Evolutionary conservation across 2,113 vertebrate species (phyloP).

Genomic region (Phyllopteryx taeniolatus): DNA sequence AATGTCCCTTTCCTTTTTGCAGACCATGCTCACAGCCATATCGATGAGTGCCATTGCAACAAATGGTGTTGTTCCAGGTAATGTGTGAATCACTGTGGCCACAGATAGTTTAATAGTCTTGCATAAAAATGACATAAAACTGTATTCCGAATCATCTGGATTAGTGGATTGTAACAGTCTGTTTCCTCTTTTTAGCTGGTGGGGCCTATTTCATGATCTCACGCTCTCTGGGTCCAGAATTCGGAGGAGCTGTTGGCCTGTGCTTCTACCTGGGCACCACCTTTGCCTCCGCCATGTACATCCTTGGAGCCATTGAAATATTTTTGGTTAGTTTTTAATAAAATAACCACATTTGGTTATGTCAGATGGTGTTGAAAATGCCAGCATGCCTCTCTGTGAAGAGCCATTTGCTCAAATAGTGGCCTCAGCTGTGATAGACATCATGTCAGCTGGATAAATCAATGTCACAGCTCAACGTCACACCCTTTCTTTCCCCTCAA

Average conservation of each 20-base stretch:
- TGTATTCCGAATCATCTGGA: not conserved
- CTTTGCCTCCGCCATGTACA: constrained; percentile 97
- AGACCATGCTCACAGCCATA: constrained; percentile 96
- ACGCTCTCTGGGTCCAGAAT: constrained; percentile 93
- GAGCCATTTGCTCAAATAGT: not conserved
- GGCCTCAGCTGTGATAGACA: not conserved
- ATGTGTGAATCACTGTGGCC: not conserved
- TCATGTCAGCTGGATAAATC: too few species aligned
- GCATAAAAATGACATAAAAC: not conserved
- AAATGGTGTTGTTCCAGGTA: constrained; percentile 95
- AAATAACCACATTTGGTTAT: not conserved
- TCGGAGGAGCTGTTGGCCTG: constrained; percentile 94
- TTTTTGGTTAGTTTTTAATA: constrained; percentile 82
- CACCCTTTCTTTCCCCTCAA: too few species aligned
- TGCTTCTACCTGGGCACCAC: constrained; percentile 98
- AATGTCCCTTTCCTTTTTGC: constrained; percentile 21
- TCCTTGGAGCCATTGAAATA: constrained; percentile 95
- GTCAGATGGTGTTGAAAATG: not conserved
- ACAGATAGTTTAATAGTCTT: not conserved
- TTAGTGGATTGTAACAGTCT: not conserved
- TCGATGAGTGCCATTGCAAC: constrained; percentile 97
- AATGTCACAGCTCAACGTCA: not conserved
- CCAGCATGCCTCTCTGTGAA: not conserved
- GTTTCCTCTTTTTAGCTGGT: constrained; percentile 76
- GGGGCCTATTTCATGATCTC: constrained; percentile 99